Base-by-base conservation (phyloP, 1,140 invertebrate species). In the Drosophila miranda region DNA sequence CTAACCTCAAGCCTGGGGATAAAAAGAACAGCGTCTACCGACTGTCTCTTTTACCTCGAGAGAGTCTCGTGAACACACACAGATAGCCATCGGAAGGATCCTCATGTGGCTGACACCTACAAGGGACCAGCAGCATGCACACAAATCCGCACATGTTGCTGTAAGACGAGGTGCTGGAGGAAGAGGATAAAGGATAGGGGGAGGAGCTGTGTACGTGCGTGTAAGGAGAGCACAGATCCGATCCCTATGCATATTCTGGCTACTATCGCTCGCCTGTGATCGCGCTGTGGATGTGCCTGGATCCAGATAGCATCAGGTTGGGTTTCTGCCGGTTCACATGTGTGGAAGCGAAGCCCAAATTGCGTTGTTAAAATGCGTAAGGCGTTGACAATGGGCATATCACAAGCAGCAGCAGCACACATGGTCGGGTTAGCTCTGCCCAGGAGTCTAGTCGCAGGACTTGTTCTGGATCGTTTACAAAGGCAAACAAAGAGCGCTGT, bases 351-450 rank as follows among this genome's bases (percentile, higher is more conserved):
- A 30, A 78, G 67, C 78, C 82, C 67, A 87, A 86, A 88, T 87
- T 87, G 82, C 82, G 82, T 87, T 83, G 82, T 87, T 82, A 72
- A 87, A 82, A 78, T 71, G 78, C 69, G 66, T 71, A 70, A 82
- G 82, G 82, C 82, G 82, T 87, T 87, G 82, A 86, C 82, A 86
- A 87, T 87, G 69, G 74, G 56, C 58, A 55, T 9, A 30, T 28
- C 28, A 28, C 6, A 2, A 11, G 16, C 50, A 52, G 19, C 49
- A 11, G 49, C 45, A 30, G 48, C 46, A 54, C 68, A 73, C 53
- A 66, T 45, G 38, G 42, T 44, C 57, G 42, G 42, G 50, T 34
- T 48, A 41, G 57, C 48, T 41, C 42, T 56, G 26, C 7, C 21
- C 23, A 44, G 48, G 2, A 46, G 11, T 38, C 23, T 21, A 19